Conservation (phyloP, 2,888 invertebrate genomes). For the Malthinus flaveolus region DNA sequence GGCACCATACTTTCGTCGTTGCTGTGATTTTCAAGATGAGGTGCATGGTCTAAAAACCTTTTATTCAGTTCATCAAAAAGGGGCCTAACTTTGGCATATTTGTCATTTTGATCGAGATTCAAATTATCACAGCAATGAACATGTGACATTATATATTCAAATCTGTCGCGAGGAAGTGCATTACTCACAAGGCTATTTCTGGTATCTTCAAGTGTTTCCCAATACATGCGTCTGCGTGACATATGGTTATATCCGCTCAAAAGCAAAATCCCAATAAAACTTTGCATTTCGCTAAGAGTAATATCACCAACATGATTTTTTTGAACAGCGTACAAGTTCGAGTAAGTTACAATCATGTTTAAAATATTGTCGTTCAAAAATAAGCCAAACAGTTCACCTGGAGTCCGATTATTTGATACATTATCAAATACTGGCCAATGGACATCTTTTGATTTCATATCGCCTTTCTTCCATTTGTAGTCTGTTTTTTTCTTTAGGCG, state of each 20-base stretch:
- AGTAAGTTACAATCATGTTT: neutral
- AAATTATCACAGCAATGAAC: too few relatives aligned
- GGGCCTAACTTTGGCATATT: slow-evolving; percentile 38
- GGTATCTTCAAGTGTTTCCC: slow-evolving; percentile 34
- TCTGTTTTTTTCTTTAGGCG: too few relatives aligned
- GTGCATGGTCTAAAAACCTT: slow-evolving; percentile 11
- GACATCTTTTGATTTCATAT: too few relatives aligned
- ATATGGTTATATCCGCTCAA: slow-evolving; percentile 35
- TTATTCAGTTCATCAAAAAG: slow-evolving; percentile 33
- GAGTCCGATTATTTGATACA: neutral
- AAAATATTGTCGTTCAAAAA: slow-evolving; percentile 6
- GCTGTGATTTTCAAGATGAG: slow-evolving; percentile 26
- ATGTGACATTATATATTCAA: slow-evolving; percentile 38
- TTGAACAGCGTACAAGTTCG: slow-evolving; percentile 8
- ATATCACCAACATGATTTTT: slow-evolving; percentile 14
- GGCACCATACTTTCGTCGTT: slow-evolving; percentile 31
- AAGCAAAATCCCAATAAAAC: slow-evolving; percentile 33
- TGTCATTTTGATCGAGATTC: slow-evolving; percentile 33
- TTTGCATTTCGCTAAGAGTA: slow-evolving; percentile 15
- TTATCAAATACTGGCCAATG: slow-evolving; percentile 1
- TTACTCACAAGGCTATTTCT: slow-evolving; percentile 32
- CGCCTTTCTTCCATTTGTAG: too few relatives aligned
- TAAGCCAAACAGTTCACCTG: neutral
- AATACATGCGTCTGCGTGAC: slow-evolving; percentile 36
- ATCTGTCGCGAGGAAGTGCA: slow-evolving; percentile 36